A percentile compares a stretch with the other conserved stretches of the same genome.
These are phyloP conservation scores for Bujurquina vittata DNA, from an alignment of 2,113 vertebrate genomes.

Conservation along the genomic window DNA sequence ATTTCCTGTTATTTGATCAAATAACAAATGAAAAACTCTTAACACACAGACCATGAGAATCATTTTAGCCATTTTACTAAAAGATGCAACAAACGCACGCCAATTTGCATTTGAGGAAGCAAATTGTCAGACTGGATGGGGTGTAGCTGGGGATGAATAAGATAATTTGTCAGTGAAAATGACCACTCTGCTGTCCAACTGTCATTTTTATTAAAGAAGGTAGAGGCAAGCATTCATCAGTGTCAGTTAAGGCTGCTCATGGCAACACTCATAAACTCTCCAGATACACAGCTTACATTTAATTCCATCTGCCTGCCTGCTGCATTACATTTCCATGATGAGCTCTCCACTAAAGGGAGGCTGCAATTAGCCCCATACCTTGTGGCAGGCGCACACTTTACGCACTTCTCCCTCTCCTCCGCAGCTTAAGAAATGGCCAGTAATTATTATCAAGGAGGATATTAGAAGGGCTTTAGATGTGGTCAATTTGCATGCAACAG, in stretches of 20 bases:
- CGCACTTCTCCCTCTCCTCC: constrained; percentile 8
- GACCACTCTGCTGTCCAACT: constrained; percentile 53
- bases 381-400: constrained; percentile 29
- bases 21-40: background rate
- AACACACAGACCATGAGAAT: constrained; percentile 16
- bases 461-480: constrained; percentile 49
- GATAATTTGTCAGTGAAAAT: constrained; percentile 63
- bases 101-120: constrained; percentile 49
- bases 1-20: constrained; percentile 23
- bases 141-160: constrained; percentile 56
- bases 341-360: constrained; percentile 42
- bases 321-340: constrained; percentile 40
- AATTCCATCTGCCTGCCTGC: constrained; percentile 51
- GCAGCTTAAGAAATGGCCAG: constrained; percentile 45
- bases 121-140: constrained; percentile 42
- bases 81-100: constrained; percentile 26
- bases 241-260: constrained; percentile 51
- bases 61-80: background rate
- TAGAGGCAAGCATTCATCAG: constrained; percentile 67
- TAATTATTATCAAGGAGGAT: constrained; percentile 58
- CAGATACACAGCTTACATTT: constrained; percentile 60
- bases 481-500: constrained; percentile 47
- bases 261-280: constrained; percentile 57
- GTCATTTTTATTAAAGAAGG: constrained; percentile 67
- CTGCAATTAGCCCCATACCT: constrained; percentile 58